A percentile compares a stretch with the other conserved stretches of the same genome.
phyloP scores from a whole-genome alignment of 2,888 invertebrate species.

The Pollenia labialis region DNA sequence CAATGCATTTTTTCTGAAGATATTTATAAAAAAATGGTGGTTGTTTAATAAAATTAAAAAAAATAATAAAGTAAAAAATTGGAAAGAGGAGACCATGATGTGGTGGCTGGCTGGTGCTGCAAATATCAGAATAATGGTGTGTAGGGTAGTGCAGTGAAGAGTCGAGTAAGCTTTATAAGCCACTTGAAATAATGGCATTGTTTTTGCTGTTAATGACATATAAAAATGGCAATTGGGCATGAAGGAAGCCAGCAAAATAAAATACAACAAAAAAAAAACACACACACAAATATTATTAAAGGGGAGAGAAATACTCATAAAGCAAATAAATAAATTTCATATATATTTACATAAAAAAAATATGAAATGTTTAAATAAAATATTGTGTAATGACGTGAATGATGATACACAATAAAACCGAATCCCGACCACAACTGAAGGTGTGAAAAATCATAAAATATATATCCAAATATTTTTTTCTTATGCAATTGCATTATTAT shows the following conservation, averaged over 20 bases:
- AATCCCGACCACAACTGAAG: conserved; percentile 70
- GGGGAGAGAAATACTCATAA: conserved; percentile 6
- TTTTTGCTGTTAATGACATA: conserved; percentile 70
- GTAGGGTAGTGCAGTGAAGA: conserved; percentile 9
- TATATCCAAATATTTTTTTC: conserved; percentile 79
- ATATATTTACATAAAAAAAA: conserved; percentile 46
- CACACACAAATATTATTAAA: conserved; percentile 36
- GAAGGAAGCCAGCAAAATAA: conserved; percentile 16
- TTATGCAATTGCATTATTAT: conserved; percentile 59
- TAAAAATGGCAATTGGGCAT: conserved; percentile 73
- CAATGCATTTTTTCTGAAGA: conserved; percentile 43
- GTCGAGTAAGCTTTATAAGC: conserved; percentile 68
- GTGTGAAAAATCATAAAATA: conserved; percentile 82
- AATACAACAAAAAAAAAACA: conserved; percentile 9
- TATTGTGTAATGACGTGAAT: conserved; percentile 67
- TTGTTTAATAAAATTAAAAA: conserved; percentile 59
- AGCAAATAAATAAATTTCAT: conserved; percentile 1
- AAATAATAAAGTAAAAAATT: conserved; percentile 15
- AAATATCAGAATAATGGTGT: conserved; percentile 20
- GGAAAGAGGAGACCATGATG: conserved; percentile 50
- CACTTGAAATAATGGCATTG: conserved; percentile 71
- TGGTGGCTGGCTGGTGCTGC: conserved; percentile 29
- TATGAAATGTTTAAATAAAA: conserved; percentile 70
- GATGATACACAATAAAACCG: conserved; percentile 36
- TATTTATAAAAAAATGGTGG: conserved; percentile 68